phyloP scores from a whole-genome alignment of 2,888 invertebrate species.

The Dendrolimus pini region DNA sequence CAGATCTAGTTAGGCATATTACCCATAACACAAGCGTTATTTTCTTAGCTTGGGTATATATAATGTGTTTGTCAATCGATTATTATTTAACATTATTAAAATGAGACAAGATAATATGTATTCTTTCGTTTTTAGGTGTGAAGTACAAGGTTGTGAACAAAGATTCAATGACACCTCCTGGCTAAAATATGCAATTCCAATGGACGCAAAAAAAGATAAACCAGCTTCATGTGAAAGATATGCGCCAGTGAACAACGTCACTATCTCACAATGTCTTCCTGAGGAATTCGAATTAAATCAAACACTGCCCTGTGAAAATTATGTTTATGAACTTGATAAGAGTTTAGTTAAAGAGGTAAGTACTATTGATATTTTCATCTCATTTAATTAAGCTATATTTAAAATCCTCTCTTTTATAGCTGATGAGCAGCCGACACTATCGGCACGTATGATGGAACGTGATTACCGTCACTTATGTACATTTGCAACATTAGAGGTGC shows the following conservation, averaged over 20 bases:
- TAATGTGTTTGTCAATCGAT: no score
- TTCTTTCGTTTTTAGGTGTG: constrained; percentile 38
- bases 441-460: not conserved
- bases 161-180: constrained; percentile 64
- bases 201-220: constrained; percentile 24
- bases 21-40: no score
- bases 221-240: constrained; percentile 41
- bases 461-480: not conserved
- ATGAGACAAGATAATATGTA: not conserved
- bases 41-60: no score
- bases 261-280: constrained; percentile 36
- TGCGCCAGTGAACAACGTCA: constrained; percentile 24
- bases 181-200: constrained; percentile 53
- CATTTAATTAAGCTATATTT: no score
- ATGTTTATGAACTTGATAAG: constrained; percentile 47
- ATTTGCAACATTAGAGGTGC: not conserved
- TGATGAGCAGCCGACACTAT: not conserved
- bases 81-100: not conserved
- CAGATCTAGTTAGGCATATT: no score
- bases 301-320: constrained; percentile 43
- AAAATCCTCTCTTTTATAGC: not conserved
- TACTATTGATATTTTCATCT: not conserved
- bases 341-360: constrained; percentile 63
- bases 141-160: constrained; percentile 54
- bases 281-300: constrained; percentile 42